A percentile compares a stretch with the other conserved stretches of the same genome.
phyloP scores from a whole-genome alignment of 2,797 vertebrate genomes.

The Molossus alvarezi region DNA sequence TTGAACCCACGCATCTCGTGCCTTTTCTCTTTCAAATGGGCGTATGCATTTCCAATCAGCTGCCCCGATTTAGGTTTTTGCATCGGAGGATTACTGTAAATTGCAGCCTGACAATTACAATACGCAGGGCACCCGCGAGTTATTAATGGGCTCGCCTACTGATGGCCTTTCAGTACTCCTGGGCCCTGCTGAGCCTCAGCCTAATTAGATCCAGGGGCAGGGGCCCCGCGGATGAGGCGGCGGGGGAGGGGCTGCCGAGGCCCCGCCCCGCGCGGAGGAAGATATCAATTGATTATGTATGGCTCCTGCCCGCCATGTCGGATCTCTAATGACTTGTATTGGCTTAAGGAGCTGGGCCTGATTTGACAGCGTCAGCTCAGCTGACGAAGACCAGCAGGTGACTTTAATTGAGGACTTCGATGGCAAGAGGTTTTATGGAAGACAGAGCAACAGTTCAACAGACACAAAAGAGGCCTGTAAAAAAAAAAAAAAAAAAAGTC shows the following conservation, averaged over 20 bases:
- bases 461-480: constrained; percentile 92
- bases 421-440: constrained; percentile 89
- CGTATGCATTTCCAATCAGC: constrained; percentile 93
- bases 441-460: constrained; percentile 91
- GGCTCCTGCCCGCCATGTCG: constrained; percentile 90
- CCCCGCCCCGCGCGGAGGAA: constrained; percentile 91
- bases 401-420: constrained; percentile 92
- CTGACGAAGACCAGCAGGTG: constrained; percentile 92
- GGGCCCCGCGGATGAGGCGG: constrained; percentile 84
- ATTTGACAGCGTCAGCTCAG: constrained; percentile 90
- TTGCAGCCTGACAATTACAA: constrained; percentile 96
- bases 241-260: constrained; percentile 83
- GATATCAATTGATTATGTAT: constrained; percentile 94
- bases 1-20: constrained; percentile 93
- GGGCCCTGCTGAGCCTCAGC: constrained; percentile 92
- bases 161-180: constrained; percentile 94
- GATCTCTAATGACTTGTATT: constrained; percentile 93
- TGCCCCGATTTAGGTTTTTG: constrained; percentile 91
- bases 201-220: constrained; percentile 95
- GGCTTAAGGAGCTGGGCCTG: constrained; percentile 90
- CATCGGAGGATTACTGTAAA: constrained; percentile 94
- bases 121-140: constrained; percentile 93
- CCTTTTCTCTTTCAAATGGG: constrained; percentile 93
- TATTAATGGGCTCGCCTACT: constrained; percentile 95
- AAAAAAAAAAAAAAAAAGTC: constrained; percentile 80